These are phyloP conservation scores for Protophormia terraenovae DNA, from an alignment of 2,888 invertebrate genomes.

Conservation along the genomic window DNA sequence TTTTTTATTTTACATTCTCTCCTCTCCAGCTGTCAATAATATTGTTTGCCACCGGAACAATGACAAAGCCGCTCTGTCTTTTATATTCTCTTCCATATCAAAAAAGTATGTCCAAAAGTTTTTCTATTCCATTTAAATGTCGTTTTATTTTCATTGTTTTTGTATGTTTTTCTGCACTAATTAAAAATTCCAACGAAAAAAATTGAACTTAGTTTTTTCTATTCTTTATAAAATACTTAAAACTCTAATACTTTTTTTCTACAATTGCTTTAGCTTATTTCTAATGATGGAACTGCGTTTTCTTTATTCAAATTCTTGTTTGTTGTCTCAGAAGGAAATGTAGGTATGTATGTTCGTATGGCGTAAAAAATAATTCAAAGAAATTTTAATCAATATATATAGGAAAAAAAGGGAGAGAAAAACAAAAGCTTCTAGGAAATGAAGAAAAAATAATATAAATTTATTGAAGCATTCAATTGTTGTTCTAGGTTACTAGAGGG, in stretches of 20 bases:
- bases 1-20: constrained; percentile 60
- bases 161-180: constrained; percentile 72
- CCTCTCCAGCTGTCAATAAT: constrained; percentile 28
- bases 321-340: constrained; percentile 38
- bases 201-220: constrained; percentile 39
- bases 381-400: constrained; percentile 45
- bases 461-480: constrained; percentile 62
- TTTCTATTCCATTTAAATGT: constrained; percentile 38
- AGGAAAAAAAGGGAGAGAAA: neutral
- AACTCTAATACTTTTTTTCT: neutral
- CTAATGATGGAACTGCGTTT: constrained; percentile 32
- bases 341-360: neutral
- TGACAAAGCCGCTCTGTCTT: neutral
- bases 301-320: constrained; percentile 59
- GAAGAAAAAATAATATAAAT: constrained; percentile 37
- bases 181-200: constrained; percentile 77
- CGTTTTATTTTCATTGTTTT: neutral
- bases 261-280: constrained; percentile 15
- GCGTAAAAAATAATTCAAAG: constrained; percentile 14
- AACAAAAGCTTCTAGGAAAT: constrained; percentile 4
- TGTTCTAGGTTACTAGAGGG: neutral
- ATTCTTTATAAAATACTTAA: neutral
- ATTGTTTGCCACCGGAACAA: constrained; percentile 36
- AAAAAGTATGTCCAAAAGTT: constrained; percentile 59
- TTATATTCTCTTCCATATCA: constrained; percentile 44